A percentile compares a stretch with the other conserved stretches of the same genome.
phyloP scores from a whole-genome alignment of 2,888 invertebrate species.

The Dorcus parallelipipedus region DNA sequence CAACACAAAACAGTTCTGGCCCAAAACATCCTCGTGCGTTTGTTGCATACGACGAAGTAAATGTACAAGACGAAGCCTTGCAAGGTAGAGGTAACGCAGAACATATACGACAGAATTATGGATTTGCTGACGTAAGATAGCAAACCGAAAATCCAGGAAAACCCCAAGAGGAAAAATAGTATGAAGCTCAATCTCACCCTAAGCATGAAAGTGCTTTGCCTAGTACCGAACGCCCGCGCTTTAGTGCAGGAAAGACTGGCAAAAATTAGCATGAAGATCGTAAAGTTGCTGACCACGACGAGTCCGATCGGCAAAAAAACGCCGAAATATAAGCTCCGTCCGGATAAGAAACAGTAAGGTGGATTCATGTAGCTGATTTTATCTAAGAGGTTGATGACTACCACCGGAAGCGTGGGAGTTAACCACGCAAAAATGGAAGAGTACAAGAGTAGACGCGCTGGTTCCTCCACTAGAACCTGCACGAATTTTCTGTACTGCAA shows the following conservation, averaged over 20 bases:
- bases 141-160: constrained; percentile 58
- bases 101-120: constrained; percentile 45
- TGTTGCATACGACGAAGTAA: constrained; percentile 56
- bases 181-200: constrained; percentile 55
- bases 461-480: constrained; percentile 56
- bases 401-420: constrained; percentile 51
- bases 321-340: constrained; percentile 51
- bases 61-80: constrained; percentile 57
- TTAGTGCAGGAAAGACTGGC: constrained; percentile 49
- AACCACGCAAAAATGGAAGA: constrained; percentile 62
- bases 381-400: constrained; percentile 46
- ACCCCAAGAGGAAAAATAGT: constrained; percentile 55
- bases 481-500: constrained; percentile 62
- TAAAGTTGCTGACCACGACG: constrained; percentile 54
- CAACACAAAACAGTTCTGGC: neutral
- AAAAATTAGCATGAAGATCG: constrained; percentile 55
- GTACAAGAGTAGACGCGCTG: constrained; percentile 56
- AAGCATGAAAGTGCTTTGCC: constrained; percentile 51
- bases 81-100: constrained; percentile 52
- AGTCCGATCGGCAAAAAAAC: constrained; percentile 53
- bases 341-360: constrained; percentile 53
- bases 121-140: constrained; percentile 41
- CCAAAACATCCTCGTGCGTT: constrained; percentile 56
- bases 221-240: constrained; percentile 50
- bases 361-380: constrained; percentile 48